phyloP scores from a whole-genome alignment of 2,888 invertebrate species.

The Ditula angustiorana region DNA sequence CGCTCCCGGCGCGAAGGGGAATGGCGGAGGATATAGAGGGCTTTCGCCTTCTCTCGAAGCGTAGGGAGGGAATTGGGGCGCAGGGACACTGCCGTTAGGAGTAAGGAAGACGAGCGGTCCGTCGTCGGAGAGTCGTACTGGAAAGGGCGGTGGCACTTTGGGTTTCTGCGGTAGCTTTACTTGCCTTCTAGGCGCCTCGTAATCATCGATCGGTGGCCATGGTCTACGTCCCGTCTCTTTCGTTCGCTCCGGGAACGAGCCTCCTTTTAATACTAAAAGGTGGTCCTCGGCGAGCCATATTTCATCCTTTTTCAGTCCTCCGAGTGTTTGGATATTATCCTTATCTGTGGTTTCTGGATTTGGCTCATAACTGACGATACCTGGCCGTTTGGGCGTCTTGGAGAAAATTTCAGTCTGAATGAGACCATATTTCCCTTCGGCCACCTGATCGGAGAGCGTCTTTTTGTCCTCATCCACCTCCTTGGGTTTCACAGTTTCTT shows the following conservation, averaged over 20 bases:
- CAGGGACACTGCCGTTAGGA: constrained; percentile 90
- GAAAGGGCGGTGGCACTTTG: constrained; percentile 96
- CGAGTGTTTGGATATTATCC: constrained; percentile 92
- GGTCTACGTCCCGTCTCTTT: constrained; percentile 75
- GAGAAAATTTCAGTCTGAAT: constrained; percentile 94
- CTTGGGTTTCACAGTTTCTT: constrained; percentile 76
- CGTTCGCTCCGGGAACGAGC: constrained; percentile 87
- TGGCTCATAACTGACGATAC: constrained; percentile 92
- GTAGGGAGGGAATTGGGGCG: constrained; percentile 88
- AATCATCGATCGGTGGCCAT: constrained; percentile 95
- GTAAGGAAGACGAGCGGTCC: constrained; percentile 95
- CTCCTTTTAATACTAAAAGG: constrained; percentile 92
- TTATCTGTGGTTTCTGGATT: constrained; percentile 92
- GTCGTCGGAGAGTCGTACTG: constrained; percentile 93
- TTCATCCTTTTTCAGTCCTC: constrained; percentile 93
- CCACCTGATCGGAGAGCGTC: constrained; percentile 94
- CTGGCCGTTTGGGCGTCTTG: constrained; percentile 90
- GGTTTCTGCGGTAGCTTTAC: constrained; percentile 94
- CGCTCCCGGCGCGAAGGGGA: constrained; percentile 86
- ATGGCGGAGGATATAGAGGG: constrained; percentile 82
- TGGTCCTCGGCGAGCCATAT: constrained; percentile 97
- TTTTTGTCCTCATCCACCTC: constrained; percentile 91
- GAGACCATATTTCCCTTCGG: constrained; percentile 95
- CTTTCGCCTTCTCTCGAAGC: constrained; percentile 86
- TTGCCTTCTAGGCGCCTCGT: constrained; percentile 92